Evolutionary conservation across 2,113 vertebrate species (phyloP).

Genomic region (Nanorana parkeri): DNA sequence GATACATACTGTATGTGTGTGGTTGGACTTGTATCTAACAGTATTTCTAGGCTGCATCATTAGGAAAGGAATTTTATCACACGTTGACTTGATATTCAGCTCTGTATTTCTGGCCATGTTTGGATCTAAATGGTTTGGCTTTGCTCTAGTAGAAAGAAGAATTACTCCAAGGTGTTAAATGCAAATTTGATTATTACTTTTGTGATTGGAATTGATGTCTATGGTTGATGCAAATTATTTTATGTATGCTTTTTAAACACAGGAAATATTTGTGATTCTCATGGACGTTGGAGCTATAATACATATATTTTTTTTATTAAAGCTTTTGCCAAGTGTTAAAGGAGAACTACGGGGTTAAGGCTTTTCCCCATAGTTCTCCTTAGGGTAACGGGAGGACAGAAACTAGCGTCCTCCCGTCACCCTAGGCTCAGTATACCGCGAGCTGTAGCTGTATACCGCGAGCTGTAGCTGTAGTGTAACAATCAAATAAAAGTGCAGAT

Average conservation of each 20-base stretch:
- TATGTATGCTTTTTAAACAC: not conserved
- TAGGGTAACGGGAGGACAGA: too few species aligned
- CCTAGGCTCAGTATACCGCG: too few species aligned
- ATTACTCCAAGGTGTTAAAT: not conserved
- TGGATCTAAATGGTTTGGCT: conserved; percentile 17
- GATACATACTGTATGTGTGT: not conserved
- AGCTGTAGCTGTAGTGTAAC: too few species aligned
- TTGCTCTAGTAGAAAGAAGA: not conserved
- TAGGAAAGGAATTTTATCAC: conserved; percentile 42
- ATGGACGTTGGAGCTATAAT: too few species aligned
- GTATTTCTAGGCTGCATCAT: conserved; percentile 19
- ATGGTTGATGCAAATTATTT: not conserved
- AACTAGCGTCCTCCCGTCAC: too few species aligned
- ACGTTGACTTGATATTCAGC: conserved; percentile 34
- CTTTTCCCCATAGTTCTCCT: too few species aligned
- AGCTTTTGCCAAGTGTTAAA: too few species aligned
- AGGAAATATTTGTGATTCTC: too few species aligned
- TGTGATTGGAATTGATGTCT: not conserved
- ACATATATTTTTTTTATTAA: too few species aligned
- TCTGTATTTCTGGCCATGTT: conserved; percentile 26
- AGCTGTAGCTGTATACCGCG: too few species aligned
- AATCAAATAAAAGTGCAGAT: too few species aligned
- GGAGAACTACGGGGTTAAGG: too few species aligned
- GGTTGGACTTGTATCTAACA: conserved; percentile 20
- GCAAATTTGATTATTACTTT: not conserved